Evolutionary conservation across 64 coral and sea anemone genomes (phyloP).

Genomic region (Stichodactyla helianthus): DNA sequence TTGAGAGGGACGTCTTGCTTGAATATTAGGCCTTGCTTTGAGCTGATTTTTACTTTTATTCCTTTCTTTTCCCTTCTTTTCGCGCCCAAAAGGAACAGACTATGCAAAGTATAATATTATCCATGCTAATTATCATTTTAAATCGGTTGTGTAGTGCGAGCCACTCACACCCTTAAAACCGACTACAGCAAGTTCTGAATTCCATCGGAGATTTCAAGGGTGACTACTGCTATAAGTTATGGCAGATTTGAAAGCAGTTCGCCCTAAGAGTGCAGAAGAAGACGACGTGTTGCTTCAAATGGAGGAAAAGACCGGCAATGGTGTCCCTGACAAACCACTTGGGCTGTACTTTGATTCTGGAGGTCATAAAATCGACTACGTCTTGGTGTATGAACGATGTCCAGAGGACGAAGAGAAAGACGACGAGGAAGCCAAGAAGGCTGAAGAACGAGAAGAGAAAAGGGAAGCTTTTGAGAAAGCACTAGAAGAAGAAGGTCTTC

Average conservation of each 20-base stretch:
- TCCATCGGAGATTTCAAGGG: conserved; percentile 2
- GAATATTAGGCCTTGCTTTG: not conserved
- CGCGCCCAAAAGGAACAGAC: not conserved
- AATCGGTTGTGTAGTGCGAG: not conserved
- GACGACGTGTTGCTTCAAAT: conserved; percentile 41
- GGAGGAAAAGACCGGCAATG: conserved; percentile 16
- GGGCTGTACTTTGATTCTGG: conserved; percentile 30
- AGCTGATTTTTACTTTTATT: not conserved
- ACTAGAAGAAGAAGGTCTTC: conserved; percentile 19
- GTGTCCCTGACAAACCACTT: not conserved
- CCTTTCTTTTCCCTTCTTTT: not conserved
- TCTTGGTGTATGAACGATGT: conserved; percentile 43
- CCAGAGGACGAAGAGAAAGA: conserved; percentile 48
- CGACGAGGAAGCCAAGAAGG: conserved; percentile 11
- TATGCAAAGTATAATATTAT: not conserved
- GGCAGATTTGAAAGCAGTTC: conserved; percentile 19
- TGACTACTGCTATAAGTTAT: not conserved
- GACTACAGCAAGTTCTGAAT: not conserved
- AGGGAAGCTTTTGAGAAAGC: conserved; percentile 37
- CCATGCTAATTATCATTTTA: not conserved
- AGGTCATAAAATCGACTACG: conserved; percentile 48
- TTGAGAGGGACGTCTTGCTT: not conserved
- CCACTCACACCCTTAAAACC: not conserved
- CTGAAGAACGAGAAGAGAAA: conserved; percentile 39
- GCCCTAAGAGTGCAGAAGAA: not conserved